These are phyloP conservation scores for Tipula confusa DNA, from an alignment of 2,888 invertebrate species.

Conservation along the genomic window DNA sequence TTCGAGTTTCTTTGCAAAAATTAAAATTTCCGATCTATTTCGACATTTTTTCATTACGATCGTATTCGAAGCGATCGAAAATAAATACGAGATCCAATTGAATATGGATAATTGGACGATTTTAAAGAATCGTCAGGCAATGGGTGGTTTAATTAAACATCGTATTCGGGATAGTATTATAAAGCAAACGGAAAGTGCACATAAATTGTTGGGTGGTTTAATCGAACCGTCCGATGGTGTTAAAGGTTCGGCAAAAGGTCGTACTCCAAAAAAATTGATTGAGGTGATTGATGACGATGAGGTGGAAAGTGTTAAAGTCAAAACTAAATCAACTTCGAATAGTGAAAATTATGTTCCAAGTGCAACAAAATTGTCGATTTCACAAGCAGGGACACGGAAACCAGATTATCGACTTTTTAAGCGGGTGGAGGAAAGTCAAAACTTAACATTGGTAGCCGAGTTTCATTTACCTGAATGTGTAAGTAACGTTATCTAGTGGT, in stretches of 20 bases:
- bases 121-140: slow-evolving; percentile 67
- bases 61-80: slow-evolving; percentile 70
- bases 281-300: slow-evolving; percentile 54
- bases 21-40: slow-evolving; percentile 65
- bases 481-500: slow-evolving; percentile 36
- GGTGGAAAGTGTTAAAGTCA: slow-evolving; percentile 37
- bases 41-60: slow-evolving; percentile 75
- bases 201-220: slow-evolving; percentile 33
- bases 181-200: slow-evolving; percentile 37
- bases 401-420: slow-evolving; percentile 59
- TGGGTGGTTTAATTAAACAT: slow-evolving; percentile 70
- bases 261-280: slow-evolving; percentile 49
- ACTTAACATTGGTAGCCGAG: slow-evolving; percentile 46
- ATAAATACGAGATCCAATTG: slow-evolving; percentile 71
- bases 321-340: slow-evolving; percentile 15
- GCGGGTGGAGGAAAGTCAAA: slow-evolving; percentile 50
- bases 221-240: not conserved
- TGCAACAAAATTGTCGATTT: slow-evolving; percentile 39
- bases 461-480: slow-evolving; percentile 49
- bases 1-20: slow-evolving; percentile 70
- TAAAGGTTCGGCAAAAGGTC: not conserved
- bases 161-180: slow-evolving; percentile 53
- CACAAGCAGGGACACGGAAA: slow-evolving; percentile 44
- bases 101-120: slow-evolving; percentile 62
- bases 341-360: slow-evolving; percentile 34